A percentile compares a stretch with the other conserved stretches of the same genome.
phyloP scores from a whole-genome alignment of 2,888 invertebrate species.

The Pogonocherus hispidulus region DNA sequence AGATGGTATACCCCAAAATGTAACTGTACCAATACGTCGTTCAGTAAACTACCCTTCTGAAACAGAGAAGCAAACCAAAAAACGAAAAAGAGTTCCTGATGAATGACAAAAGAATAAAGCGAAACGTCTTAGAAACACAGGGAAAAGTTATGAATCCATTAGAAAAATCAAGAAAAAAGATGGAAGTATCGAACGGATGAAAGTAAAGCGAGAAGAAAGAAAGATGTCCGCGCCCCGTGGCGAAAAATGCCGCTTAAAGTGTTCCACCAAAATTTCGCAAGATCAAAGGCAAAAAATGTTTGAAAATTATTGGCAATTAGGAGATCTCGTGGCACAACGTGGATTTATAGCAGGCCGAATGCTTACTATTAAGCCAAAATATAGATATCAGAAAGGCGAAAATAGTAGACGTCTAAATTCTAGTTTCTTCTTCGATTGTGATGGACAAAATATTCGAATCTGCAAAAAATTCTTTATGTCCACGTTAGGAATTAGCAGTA shows the following conservation, averaged over 20 bases:
- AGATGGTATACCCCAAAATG: too few species aligned
- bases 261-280: neutral
- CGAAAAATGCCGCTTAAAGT: slow-evolving; percentile 12
- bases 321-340: neutral
- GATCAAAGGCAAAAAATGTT: neutral
- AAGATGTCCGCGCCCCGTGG: neutral
- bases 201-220: neutral
- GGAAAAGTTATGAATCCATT: too few species aligned
- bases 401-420: neutral
- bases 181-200: too few species aligned
- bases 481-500: neutral
- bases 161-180: too few species aligned
- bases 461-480: slow-evolving; percentile 16
- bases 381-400: neutral
- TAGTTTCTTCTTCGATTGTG: neutral
- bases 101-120: too few species aligned
- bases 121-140: too few species aligned
- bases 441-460: neutral
- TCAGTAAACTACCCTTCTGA: too few species aligned
- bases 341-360: neutral
- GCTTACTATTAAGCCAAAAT: neutral
- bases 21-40: too few species aligned
- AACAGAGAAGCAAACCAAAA: too few species aligned
- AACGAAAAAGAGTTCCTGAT: too few species aligned
- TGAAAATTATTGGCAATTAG: neutral